Conservation (phyloP, 2,113 vertebrate species). For the Noctilio leporinus region DNA sequence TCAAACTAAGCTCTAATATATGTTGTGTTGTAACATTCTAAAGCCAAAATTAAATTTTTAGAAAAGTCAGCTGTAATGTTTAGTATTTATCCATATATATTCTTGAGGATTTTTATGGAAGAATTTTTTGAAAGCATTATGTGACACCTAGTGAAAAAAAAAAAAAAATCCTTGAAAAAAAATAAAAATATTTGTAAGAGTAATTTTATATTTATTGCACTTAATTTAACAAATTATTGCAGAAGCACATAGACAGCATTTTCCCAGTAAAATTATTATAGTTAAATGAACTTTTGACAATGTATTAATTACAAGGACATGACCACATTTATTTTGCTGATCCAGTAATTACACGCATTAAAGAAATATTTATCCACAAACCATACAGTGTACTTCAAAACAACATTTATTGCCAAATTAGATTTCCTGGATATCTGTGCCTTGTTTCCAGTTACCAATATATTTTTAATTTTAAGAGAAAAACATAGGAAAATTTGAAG, state of each 20-base stretch:
- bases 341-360: conserved; percentile 84
- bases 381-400: conserved; percentile 79
- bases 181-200: conserved; percentile 71
- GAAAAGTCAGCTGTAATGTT: neutral
- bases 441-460: conserved; percentile 72
- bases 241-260: conserved; percentile 81
- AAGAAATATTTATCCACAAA: conserved; percentile 88
- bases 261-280: conserved; percentile 84
- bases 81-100: conserved; percentile 6
- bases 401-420: conserved; percentile 78
- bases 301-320: conserved; percentile 87
- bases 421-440: conserved; percentile 74
- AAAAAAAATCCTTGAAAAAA: conserved; percentile 65
- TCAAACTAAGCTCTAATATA: conserved; percentile 35
- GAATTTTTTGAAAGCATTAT: conserved; percentile 62
- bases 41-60: conserved; percentile 49
- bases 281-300: conserved; percentile 89
- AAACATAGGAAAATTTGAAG: conserved; percentile 43
- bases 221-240: conserved; percentile 85
- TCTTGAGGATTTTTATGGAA: neutral
- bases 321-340: conserved; percentile 88
- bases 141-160: conserved; percentile 53
- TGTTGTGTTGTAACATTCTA: conserved; percentile 51
- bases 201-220: conserved; percentile 82
- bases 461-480: conserved; percentile 70